Conservation (phyloP, 2,113 vertebrate genomes). For the Crotophaga sulcirostris region DNA sequence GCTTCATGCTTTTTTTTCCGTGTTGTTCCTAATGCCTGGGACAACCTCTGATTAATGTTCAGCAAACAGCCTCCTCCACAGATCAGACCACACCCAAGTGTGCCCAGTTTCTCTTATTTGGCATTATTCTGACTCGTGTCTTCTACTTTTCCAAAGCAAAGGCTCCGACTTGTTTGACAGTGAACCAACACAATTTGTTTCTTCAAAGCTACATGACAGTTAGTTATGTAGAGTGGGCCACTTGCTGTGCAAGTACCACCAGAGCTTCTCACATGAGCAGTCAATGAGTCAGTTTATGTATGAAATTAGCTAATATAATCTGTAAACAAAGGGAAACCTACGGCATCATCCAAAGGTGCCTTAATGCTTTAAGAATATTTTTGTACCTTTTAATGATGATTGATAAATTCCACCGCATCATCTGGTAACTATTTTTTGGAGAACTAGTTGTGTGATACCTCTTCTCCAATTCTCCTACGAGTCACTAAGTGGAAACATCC, state of each 20-base stretch:
- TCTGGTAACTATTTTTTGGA: background rate
- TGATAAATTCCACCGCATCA: background rate
- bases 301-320: background rate
- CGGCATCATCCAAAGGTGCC: background rate
- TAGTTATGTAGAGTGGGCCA: background rate
- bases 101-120: background rate
- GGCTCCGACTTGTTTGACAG: background rate
- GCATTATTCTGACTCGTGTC: background rate
- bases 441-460: background rate
- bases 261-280: background rate
- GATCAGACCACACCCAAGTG: background rate
- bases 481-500: background rate
- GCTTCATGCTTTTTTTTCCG: background rate
- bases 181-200: background rate
- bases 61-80: constrained; percentile 18
- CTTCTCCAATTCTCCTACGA: background rate
- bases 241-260: background rate
- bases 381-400: background rate
- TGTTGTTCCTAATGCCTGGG: background rate
- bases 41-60: constrained; percentile 56
- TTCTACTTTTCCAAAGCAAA: background rate
- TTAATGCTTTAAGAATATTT: background rate
- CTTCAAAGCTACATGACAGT: background rate
- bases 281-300: background rate
- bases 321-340: background rate